Base-by-base conservation (phyloP, 2,888 invertebrate genomes). In the Acleris holmiana region DNA sequence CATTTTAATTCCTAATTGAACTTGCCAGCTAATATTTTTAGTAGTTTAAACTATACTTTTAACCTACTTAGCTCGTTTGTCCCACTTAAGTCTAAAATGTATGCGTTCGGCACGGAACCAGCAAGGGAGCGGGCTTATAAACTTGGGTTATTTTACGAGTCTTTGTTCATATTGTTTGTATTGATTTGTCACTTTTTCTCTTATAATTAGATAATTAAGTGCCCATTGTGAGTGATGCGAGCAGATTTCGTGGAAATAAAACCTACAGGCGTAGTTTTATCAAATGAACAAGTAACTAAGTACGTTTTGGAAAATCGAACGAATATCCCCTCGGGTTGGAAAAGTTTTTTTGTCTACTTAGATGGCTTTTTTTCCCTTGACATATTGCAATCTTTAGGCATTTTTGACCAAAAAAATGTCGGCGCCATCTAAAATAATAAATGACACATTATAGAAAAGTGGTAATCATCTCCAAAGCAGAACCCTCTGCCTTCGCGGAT, bases 151-250 rank as follows among this genome's bases (percentile, higher is more conserved):
- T 48, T 65, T 65, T 65, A 60, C 60, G 29, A 40, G 18, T 49
- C 65, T 60, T 65, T 65, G 65, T 65, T 25, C 29, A 15, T 48
- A 58, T 53, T 50, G 41, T 59, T 50, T 41, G 51, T 58, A 54
- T 48, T 49, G 58, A 44, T 44, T 55, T 65, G 55, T 46, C 49
- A 35, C 19, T 55, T 60, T 60, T 65, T 65, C 49, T 18, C 48
- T 1, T 49, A 44, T 6, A 21, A 50, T 55, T 55, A 46, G 59
- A 54, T 54, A 46, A 60, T 55, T 65, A 50, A 50, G 44, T 46
- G 49, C 21, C 49, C 29, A 60, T 65, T 65, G 65, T 60, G 21
- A 25, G 2, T 25, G 25, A 58, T 23, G 3, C 17, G 25, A 64
- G 44, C 23, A 55, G n/a, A 3, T 10, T 41, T 41, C 10, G 17